Conservation (phyloP, 2,888 invertebrate genomes). For the Thera obeliscata region DNA sequence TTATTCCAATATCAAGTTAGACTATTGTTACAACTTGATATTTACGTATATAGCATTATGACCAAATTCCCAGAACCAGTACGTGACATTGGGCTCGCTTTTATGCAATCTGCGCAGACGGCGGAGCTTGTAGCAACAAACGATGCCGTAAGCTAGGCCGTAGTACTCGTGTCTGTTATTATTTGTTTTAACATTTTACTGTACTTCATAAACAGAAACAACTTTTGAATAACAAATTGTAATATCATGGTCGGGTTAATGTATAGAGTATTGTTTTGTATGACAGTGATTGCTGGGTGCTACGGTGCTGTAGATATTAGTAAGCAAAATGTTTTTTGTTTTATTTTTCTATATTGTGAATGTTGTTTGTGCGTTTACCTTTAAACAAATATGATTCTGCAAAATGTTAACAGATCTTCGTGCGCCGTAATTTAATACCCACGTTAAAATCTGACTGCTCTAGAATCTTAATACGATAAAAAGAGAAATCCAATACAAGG, state of each 20-base stretch:
- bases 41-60: constrained; percentile 32
- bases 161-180: constrained; percentile 42
- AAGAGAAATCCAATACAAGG: no score
- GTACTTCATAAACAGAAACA: constrained; percentile 11
- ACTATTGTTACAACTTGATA: constrained; percentile 36
- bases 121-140: constrained; percentile 43
- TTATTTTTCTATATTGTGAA: background rate
- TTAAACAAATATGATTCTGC: background rate
- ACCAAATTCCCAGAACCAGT: constrained; percentile 53
- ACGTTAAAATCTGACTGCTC: no score
- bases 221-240: background rate
- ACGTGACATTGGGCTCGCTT: constrained; percentile 60
- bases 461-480: no score
- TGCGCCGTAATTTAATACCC: background rate
- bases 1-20: constrained; percentile 19
- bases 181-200: constrained; percentile 7
- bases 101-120: constrained; percentile 60
- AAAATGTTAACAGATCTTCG: background rate
- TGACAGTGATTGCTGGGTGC: constrained; percentile 48
- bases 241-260: constrained; percentile 28
- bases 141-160: constrained; percentile 44
- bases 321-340: constrained; percentile 48
- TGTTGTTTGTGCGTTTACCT: background rate
- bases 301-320: constrained; percentile 62
- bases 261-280: constrained; percentile 45